A percentile compares a stretch with the other conserved stretches of the same genome.
Evolutionary conservation across 2,113 vertebrate genomes (phyloP).

Genomic region (Oryzias curvinotus): DNA sequence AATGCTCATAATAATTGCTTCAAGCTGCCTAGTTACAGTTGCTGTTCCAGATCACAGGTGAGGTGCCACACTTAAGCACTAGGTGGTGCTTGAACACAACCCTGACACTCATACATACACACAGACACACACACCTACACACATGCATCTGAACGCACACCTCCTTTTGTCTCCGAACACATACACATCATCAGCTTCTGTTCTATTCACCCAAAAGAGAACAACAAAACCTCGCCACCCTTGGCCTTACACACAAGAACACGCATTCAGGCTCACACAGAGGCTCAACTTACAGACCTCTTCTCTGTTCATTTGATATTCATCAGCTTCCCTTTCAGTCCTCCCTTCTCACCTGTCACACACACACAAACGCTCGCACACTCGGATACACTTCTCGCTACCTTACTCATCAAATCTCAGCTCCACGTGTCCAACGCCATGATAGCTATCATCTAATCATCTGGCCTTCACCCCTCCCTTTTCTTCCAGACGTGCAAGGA

Average conservation of each 20-base stretch:
- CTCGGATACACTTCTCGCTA: conserved; percentile 23
- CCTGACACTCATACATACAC: conserved; percentile 43
- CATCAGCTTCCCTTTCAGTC: conserved; percentile 56
- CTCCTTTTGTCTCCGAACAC: conserved; percentile 15
- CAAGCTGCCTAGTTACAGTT: conserved; percentile 19
- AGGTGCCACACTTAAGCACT: conserved; percentile 71
- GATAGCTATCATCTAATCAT: conserved; percentile 58
- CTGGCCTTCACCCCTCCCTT: conserved; percentile 44
- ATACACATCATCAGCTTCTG: conserved; percentile 48
- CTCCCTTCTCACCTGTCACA: conserved; percentile 14
- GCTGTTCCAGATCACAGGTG: conserved; percentile 50
- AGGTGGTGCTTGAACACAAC: conserved; percentile 84
- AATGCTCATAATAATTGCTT: neutral
- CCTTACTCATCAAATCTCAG: conserved; percentile 61
- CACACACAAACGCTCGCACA: conserved; percentile 27
- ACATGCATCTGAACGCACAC: conserved; percentile 32
- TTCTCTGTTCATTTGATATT: conserved; percentile 69
- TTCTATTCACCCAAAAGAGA: conserved; percentile 55
- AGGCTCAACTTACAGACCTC: conserved; percentile 59
- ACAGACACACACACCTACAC: conserved; percentile 24
- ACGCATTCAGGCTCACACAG: conserved; percentile 26
- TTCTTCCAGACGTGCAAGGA: conserved; percentile 23
- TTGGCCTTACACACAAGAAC: conserved; percentile 5
- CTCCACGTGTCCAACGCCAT: conserved; percentile 58
- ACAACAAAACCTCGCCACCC: conserved; percentile 55